Percentiles rank a stretch among this genome's conserved stretches.
Conservation (phyloP, 2,797 vertebrate species). For the Microctenopoma steveboyesi region DNA sequence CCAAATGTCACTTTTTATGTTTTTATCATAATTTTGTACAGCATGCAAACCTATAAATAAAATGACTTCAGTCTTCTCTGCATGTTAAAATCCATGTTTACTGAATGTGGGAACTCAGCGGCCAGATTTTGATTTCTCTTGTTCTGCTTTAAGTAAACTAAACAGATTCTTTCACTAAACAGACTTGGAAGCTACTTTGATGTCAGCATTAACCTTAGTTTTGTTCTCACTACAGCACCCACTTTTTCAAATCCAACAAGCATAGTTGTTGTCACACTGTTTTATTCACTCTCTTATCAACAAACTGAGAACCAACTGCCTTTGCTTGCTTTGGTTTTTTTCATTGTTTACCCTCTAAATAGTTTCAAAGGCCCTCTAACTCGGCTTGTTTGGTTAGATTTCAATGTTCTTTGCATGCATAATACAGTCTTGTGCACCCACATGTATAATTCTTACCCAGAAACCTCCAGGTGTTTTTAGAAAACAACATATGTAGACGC, state of each 20-base stretch:
- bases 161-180: slow-evolving; percentile 48
- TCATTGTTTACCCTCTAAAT: slow-evolving; percentile 56
- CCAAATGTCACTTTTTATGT: slow-evolving; percentile 74
- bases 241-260: slow-evolving; percentile 47
- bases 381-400: slow-evolving; percentile 39
- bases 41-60: slow-evolving; percentile 81
- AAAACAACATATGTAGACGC: slow-evolving; percentile 13
- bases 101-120: slow-evolving; percentile 14
- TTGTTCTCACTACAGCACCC: slow-evolving; percentile 18
- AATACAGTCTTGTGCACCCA: slow-evolving; percentile 18
- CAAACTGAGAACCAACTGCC: slow-evolving; percentile 58
- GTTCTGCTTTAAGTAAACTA: slow-evolving; percentile 50
- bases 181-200: slow-evolving; percentile 46
- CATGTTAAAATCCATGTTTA: slow-evolving; percentile 53
- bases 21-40: slow-evolving; percentile 85
- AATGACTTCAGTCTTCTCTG: slow-evolving; percentile 71
- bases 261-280: slow-evolving; percentile 32
- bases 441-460: slow-evolving; percentile 11
- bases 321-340: slow-evolving; percentile 41
- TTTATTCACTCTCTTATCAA: slow-evolving; percentile 21
- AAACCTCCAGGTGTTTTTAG: slow-evolving; percentile 9
- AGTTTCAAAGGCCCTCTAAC: slow-evolving; percentile 10
- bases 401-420: slow-evolving; percentile 36
- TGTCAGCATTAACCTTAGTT: slow-evolving; percentile 43
- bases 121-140: slow-evolving; percentile 33